phyloP scores from a whole-genome alignment of 2,888 invertebrate genomes.

The Bedellia somnulentella region DNA sequence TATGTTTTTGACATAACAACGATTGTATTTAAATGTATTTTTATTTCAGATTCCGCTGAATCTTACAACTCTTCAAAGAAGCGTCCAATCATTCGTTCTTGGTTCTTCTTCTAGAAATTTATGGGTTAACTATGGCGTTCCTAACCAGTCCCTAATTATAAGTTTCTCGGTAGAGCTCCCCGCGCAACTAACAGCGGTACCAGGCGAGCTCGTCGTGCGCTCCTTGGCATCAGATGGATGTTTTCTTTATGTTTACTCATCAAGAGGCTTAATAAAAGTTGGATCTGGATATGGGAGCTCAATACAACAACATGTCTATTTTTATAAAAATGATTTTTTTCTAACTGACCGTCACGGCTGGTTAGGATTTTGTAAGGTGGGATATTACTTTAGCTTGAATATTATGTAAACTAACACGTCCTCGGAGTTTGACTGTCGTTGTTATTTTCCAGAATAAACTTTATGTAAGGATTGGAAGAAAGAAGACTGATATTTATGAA shows the following conservation, averaged over 20 bases:
- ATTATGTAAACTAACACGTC: too few species aligned
- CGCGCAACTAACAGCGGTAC: conserved; percentile 23
- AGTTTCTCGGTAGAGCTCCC: conserved; percentile 62
- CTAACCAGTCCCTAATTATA: conserved; percentile 71
- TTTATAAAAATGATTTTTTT: conserved; percentile 78
- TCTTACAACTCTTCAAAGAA: conserved; percentile 81
- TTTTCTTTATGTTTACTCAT: conserved; percentile 84
- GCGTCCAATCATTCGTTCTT: conserved; percentile 84
- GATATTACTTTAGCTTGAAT: too few species aligned
- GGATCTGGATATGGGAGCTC: conserved; percentile 95
- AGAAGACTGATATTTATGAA: conserved; percentile 47
- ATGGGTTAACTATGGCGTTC: conserved; percentile 88
- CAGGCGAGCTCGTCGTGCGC: conserved; percentile 38
- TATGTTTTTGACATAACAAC: too few species aligned
- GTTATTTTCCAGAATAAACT: conserved; percentile 69
- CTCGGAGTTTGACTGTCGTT: too few species aligned
- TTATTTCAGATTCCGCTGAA: conserved; percentile 75
- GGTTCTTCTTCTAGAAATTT: conserved; percentile 83
- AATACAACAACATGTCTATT: conserved; percentile 86
- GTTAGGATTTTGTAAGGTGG: conserved; percentile 86
- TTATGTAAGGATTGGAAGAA: conserved; percentile 70
- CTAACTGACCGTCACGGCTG: conserved; percentile 78
- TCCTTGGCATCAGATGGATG: conserved; percentile 89
- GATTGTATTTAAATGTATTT: too few species aligned
- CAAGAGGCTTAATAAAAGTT: conserved; percentile 85